Evolutionary conservation across 2,888 invertebrate species (phyloP), one percentile per base, ranked within the genome.

Genomic region (Mantis religiosa): DNA sequence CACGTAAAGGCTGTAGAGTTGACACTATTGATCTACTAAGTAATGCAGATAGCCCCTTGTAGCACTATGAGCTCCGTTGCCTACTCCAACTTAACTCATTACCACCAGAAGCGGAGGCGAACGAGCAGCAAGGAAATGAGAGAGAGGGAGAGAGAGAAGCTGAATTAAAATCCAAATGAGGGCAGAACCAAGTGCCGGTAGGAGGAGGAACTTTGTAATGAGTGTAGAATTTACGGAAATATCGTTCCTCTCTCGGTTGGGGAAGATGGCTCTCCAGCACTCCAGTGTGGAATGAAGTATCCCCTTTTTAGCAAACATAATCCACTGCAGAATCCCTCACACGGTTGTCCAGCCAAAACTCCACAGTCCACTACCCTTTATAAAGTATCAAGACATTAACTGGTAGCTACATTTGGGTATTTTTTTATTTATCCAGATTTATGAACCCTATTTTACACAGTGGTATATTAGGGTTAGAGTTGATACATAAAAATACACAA

Each of bases 181-280:
- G 82, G 87, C 27, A 27, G 41, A 8, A 47, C 85, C 27, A 85
- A 71, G 54, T 71, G 54, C 54, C 25, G 27, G 27, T 85, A 41
- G 27, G 47, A 27, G 85, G n/a, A 81, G 82, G 54, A 87, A 87
- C 82, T 87, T 87, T 87, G 87, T 87, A 87, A 87, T 87, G 87
- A 87, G 87, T n/a, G 87, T 82, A 87, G 87, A 87, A 87, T 87
- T 87, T 87, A 87, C 87, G 87, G 87, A 87, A 87, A 87, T 87
- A 87, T 34, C 82, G 81, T 41, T 87, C 34, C 87, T 82, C 87
- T 87, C 82, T 30, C n/a, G 87, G 82, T 82, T 82, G 86, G 20
- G 30, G 81, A 81, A 28, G 54, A 71, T 71, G 54, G 54, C 25
- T 71, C 54, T 20, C 54, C 6, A 71, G 54, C 54, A 71, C 54